Percentiles rank a stretch among this genome's conserved stretches.
Evolutionary conservation across 2,888 invertebrate species (phyloP).

Genomic region (Tyria jacobaeae): DNA sequence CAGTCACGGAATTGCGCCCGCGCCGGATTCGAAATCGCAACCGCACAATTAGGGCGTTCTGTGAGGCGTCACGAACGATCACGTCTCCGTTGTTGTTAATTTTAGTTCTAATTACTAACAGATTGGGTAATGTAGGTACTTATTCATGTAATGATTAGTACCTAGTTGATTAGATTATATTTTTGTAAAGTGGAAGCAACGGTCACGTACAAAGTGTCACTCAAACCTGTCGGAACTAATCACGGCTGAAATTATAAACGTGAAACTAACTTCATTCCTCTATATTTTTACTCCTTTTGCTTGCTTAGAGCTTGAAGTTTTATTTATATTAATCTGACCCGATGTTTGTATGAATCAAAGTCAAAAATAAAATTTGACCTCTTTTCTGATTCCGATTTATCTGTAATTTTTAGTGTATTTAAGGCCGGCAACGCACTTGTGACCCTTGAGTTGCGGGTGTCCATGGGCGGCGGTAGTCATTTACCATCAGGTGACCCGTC

Average conservation of each 20-base stretch:
- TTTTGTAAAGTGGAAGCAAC: not conserved
- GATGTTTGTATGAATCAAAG: too few species aligned
- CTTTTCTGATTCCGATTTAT: too few species aligned
- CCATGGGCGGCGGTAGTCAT: too few species aligned
- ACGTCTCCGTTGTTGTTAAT: constrained; percentile 42
- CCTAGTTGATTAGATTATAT: too few species aligned
- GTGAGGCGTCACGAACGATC: constrained; percentile 67
- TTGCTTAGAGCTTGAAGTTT: too few species aligned
- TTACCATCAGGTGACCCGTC: too few species aligned
- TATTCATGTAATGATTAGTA: not conserved
- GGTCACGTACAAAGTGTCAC: not conserved
- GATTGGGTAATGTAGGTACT: constrained; percentile 18
- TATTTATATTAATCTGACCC: too few species aligned
- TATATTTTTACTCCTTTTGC: not conserved
- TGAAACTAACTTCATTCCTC: not conserved
- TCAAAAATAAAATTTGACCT: too few species aligned
- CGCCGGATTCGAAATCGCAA: constrained; percentile 74
- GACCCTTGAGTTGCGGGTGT: too few species aligned
- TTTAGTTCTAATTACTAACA: constrained; percentile 20
- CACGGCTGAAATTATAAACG: not conserved
- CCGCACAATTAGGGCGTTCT: constrained; percentile 66
- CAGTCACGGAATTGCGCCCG: constrained; percentile 62
- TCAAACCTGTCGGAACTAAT: not conserved
- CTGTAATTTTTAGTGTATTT: too few species aligned
- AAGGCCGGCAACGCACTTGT: too few species aligned